These are phyloP conservation scores for Gymnocephalus cernua DNA, from an alignment of 2,113 vertebrate genomes.

Conservation along the genomic window DNA sequence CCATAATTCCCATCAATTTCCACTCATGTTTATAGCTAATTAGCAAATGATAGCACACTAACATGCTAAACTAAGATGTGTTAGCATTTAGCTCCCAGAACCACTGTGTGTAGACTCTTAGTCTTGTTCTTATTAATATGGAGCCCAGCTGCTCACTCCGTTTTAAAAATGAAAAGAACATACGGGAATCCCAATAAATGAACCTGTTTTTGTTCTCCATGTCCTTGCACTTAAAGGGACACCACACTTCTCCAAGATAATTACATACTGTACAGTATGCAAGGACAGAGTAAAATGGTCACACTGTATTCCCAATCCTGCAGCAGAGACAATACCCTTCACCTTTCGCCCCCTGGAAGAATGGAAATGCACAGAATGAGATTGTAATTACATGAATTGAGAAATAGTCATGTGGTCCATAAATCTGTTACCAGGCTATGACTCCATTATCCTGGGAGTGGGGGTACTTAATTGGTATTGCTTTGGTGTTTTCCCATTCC, in stretches of 20 bases:
- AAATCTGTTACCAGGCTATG: conserved; percentile 63
- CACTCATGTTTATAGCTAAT: not conserved
- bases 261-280: conserved; percentile 6
- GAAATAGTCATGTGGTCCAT: conserved; percentile 51
- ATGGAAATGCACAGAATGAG: conserved; percentile 45
- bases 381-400: conserved; percentile 62
- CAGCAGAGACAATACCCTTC: conserved; percentile 27
- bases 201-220: not conserved
- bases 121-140: conserved; percentile 6
- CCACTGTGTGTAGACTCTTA: not conserved
- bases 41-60: not conserved
- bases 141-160: not conserved
- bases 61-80: not conserved
- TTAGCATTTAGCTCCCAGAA: not conserved
- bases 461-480: conserved; percentile 71
- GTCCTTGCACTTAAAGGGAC: conserved; percentile 12
- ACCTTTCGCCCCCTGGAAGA: conserved; percentile 42
- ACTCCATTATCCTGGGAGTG: conserved; percentile 59
- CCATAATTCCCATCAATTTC: not conserved
- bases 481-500: conserved; percentile 73
- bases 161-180: not conserved
- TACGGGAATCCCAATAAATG: not conserved
- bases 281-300: conserved; percentile 4
- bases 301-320: not conserved
- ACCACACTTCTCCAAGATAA: not conserved